Evolutionary conservation across 1,140 invertebrate genomes (phyloP).

Genomic region (Drosophila subpulchrella): DNA sequence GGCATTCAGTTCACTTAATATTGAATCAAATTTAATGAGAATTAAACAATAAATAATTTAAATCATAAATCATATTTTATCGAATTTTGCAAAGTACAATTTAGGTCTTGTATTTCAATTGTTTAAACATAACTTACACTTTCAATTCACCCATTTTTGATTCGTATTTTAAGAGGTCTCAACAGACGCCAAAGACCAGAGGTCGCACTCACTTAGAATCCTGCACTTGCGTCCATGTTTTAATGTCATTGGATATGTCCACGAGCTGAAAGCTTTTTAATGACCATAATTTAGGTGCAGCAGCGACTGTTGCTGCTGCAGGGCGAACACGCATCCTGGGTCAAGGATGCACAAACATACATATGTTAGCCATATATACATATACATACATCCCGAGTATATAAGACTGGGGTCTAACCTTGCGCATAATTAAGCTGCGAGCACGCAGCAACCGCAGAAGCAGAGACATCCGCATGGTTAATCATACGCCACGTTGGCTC

Average conservation of each 20-base stretch:
- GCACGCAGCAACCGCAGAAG: slow-evolving; percentile 55
- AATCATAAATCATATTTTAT: too few relatives aligned
- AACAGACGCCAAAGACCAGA: slow-evolving; percentile 4
- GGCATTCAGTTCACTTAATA: too few relatives aligned
- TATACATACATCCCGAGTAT: slow-evolving; percentile 1
- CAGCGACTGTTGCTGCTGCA: slow-evolving; percentile 9
- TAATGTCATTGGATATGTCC: slow-evolving; percentile 51
- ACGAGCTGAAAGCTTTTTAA: slow-evolving; percentile 69
- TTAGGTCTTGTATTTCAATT: too few relatives aligned
- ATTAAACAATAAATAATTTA: too few relatives aligned
- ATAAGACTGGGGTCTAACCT: slow-evolving; percentile 28
- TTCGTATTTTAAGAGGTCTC: background rate
- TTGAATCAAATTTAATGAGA: too few relatives aligned
- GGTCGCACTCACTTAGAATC: slow-evolving; percentile 16
- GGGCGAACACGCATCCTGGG: slow-evolving; percentile 34
- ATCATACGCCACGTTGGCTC: slow-evolving; percentile 71
- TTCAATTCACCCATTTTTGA: background rate
- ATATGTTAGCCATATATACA: background rate
- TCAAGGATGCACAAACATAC: slow-evolving; percentile 57
- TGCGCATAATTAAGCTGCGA: slow-evolving; percentile 66
- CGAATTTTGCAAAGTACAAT: too few relatives aligned
- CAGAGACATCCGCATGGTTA: slow-evolving; percentile 69
- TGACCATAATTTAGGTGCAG: slow-evolving; percentile 53
- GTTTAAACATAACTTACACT: background rate
- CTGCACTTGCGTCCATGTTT: slow-evolving; percentile 27